Evolutionary conservation across 2,113 vertebrate species (phyloP).

Genomic region (Apistogramma diplotaenia): DNA sequence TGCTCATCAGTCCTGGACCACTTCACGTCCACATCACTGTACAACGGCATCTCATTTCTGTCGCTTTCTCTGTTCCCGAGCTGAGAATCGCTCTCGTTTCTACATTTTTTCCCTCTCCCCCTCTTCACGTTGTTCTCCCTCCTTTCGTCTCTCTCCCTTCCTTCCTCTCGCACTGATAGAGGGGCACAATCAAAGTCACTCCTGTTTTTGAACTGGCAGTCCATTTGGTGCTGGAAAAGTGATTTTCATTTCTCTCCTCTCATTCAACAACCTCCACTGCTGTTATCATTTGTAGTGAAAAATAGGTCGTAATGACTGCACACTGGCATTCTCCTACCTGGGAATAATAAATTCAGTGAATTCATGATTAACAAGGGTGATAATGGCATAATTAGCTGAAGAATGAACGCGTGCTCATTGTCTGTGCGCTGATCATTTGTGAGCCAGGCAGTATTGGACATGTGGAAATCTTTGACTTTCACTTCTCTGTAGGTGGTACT

Average conservation of each 20-base stretch:
- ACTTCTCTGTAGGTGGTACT: background rate
- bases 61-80: background rate
- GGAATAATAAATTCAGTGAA: conserved; percentile 21
- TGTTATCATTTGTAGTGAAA: conserved; percentile 29
- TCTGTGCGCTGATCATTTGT: background rate
- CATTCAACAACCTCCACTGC: background rate
- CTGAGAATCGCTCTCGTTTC: background rate
- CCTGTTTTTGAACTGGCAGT: conserved; percentile 10
- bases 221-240: conserved; percentile 42
- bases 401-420: background rate
- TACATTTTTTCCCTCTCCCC: conserved; percentile 9
- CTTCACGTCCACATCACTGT: conserved; percentile 21
- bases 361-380: conserved; percentile 34
- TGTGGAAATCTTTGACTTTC: background rate
- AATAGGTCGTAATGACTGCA: conserved; percentile 34
- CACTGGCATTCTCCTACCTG: conserved; percentile 5
- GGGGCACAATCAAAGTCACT: conserved; percentile 17
- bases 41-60: conserved; percentile 40
- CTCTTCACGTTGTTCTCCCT: background rate
- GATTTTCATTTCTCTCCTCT: conserved; percentile 40
- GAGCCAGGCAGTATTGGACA: conserved; percentile 1
- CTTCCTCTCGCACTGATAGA: conserved; percentile 9
- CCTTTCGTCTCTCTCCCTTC: background rate
- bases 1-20: conserved; percentile 34
- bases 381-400: conserved; percentile 41